Evolutionary conservation across 2,888 invertebrate species (phyloP), one percentile per base, ranked within the genome.

Genomic region (Meghimatium bilineatum): DNA sequence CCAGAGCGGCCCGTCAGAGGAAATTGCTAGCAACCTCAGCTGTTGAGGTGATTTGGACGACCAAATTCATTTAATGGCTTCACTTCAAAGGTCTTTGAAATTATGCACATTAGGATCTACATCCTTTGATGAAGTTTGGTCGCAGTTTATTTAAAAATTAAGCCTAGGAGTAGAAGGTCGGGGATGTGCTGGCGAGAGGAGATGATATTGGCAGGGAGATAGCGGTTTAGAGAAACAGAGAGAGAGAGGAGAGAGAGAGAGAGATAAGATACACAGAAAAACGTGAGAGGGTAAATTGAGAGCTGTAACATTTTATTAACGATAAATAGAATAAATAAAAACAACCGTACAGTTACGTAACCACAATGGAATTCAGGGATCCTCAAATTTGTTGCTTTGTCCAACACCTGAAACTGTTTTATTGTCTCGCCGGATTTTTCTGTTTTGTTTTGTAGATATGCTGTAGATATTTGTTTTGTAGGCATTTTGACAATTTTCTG

Each of bases 1-100:
- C 36, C 49, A 34, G 32, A 60, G 32, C 29, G 38, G 12, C 23
- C 44, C 74, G 74, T 74, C 81, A 29, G 29, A 52, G 81, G 38
- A 74, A 71, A 69, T 71, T 26, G 56, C 69, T 52, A 36, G 81
- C 81, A 71, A 26, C 81, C 44, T 36, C 74, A 17, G 60, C 60
- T 60, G 44, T 36, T 3, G 66, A n/a, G 72, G 60, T 36, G 81
- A 74, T 44, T n/a, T 81, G 81, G 60, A 74, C 56, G 74, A 63
- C 60, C 12, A 81, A 81, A 81, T 81, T 81, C 72, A 81, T 81
- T 81, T 72, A 71, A 81, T 74, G 81, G 69, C 60, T 26, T 20
- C 23, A 81, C 81, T 63, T 81, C 81, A 81, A 81, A 81, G 81
- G 60, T 44, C 81, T 81, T 81, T 81, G 72, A 81, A 81, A 81